Evolutionary conservation across 2,888 invertebrate genomes (phyloP).

Genomic region (Netelia fuscicornis): DNA sequence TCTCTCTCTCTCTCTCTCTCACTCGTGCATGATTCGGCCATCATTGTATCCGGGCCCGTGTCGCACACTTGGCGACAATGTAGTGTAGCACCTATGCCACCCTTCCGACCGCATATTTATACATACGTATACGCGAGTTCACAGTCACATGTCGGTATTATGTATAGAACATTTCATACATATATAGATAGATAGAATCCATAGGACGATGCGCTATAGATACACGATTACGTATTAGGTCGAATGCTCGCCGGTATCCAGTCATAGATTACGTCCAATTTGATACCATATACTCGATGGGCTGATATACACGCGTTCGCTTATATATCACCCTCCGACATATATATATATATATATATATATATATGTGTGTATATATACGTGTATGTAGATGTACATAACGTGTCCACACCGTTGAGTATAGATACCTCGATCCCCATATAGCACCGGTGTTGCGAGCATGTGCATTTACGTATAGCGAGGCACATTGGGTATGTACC

Average conservation of each 20-base stretch:
- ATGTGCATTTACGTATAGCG: conserved; percentile 53
- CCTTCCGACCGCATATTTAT: conserved; percentile 40
- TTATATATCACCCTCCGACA: conserved; percentile 28
- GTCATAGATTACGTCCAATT: conserved; percentile 78
- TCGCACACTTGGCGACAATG: conserved; percentile 51
- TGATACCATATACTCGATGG: conserved; percentile 77
- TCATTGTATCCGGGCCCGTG: conserved; percentile 11
- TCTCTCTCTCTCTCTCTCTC: conserved; percentile 12
- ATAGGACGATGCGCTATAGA: conserved; percentile 21
- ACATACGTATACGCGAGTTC: conserved; percentile 47
- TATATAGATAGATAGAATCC: neutral
- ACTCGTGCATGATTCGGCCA: conserved; percentile 24
- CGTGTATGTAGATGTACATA: conserved; percentile 24
- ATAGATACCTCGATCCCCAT: conserved; percentile 26
- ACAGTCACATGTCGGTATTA: conserved; percentile 20
- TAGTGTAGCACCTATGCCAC: conserved; percentile 28
- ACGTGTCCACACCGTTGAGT: conserved; percentile 23
- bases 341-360: conserved; percentile 22
- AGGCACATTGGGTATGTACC: conserved; percentile 31
- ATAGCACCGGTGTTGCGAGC: conserved; percentile 13
- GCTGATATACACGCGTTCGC: conserved; percentile 47
- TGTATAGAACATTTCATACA: conserved; percentile 3
- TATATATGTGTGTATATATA: neutral
- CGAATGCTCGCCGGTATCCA: conserved; percentile 67
- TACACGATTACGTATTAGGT: conserved; percentile 63